Evolutionary conservation across 2,888 invertebrate genomes (phyloP).

Genomic region (Steromphala cineraria): DNA sequence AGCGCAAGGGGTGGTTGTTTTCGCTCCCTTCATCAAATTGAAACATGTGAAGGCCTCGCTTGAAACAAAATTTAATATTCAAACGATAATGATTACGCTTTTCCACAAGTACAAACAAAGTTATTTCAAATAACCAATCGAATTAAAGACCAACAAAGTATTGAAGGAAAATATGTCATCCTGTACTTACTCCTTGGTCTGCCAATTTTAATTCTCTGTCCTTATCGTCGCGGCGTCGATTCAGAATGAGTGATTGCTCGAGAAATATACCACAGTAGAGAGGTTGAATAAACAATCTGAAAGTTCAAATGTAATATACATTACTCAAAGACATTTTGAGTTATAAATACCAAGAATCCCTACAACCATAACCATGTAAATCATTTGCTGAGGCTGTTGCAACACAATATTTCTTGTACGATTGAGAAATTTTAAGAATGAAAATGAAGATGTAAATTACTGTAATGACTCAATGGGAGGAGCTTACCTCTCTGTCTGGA

Average conservation of each 20-base stretch:
- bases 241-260: constrained; percentile 96
- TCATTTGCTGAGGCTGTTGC: neutral
- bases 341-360: neutral
- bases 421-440: neutral
- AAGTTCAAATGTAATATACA: constrained; percentile 15
- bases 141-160: neutral
- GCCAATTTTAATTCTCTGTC: constrained; percentile 46
- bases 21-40: constrained; percentile 22
- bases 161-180: neutral
- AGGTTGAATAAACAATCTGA: constrained; percentile 88
- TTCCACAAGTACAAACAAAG: neutral
- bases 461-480: neutral
- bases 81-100: no score
- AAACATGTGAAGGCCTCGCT: constrained; percentile 32
- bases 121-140: no score
- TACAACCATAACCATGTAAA: neutral
- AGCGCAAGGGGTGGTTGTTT: constrained; percentile 25
- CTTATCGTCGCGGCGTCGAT: constrained; percentile 91
- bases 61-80: neutral
- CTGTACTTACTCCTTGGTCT: neutral
- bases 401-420: neutral
- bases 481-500: constrained; percentile 61
- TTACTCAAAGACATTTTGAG: no score
- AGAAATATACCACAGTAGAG: constrained; percentile 94
- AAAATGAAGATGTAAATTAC: neutral